phyloP scores from a whole-genome alignment of 2,797 vertebrate genomes.

The Pithecia hirsuta region DNA sequence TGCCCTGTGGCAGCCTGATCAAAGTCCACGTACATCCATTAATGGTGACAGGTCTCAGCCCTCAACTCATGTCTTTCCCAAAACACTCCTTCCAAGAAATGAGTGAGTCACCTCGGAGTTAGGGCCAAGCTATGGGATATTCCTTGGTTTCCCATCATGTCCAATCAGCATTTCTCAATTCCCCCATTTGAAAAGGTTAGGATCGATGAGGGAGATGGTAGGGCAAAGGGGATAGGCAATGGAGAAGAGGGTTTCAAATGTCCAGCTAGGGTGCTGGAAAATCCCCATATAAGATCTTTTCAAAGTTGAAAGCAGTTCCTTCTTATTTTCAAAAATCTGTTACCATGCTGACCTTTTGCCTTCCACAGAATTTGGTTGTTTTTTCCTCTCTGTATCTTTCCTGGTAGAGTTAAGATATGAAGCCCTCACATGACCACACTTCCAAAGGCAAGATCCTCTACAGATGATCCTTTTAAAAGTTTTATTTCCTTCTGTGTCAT shows the following conservation, averaged over 20 bases:
- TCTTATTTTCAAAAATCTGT: constrained; percentile 50
- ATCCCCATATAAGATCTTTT: not conserved
- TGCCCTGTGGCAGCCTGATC: not conserved
- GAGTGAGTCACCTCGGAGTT: not conserved
- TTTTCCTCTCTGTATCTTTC: constrained; percentile 7
- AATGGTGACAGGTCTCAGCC: not conserved
- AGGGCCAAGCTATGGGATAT: not conserved
- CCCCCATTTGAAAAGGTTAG: not conserved
- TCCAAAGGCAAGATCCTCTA: constrained; percentile 20
- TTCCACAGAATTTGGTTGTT: not conserved
- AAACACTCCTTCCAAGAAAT: constrained; percentile 21
- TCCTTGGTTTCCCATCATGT: constrained; percentile 35
- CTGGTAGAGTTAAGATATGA: constrained; percentile 51
- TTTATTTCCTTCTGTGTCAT: not conserved
- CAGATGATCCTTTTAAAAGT: not conserved
- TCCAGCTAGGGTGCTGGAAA: not conserved
- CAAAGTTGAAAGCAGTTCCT: not conserved
- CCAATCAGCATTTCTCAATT: not conserved
- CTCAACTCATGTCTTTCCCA: constrained; percentile 10
- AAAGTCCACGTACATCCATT: not conserved
- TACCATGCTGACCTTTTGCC: constrained; percentile 34
- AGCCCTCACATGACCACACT: not conserved
- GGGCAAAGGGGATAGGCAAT: not conserved
- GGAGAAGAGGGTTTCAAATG: not conserved
- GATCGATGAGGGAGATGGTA: not conserved